These are phyloP conservation scores for Pyrochroa serraticornis DNA, from an alignment of 2,888 invertebrate genomes.

Conservation along the genomic window DNA sequence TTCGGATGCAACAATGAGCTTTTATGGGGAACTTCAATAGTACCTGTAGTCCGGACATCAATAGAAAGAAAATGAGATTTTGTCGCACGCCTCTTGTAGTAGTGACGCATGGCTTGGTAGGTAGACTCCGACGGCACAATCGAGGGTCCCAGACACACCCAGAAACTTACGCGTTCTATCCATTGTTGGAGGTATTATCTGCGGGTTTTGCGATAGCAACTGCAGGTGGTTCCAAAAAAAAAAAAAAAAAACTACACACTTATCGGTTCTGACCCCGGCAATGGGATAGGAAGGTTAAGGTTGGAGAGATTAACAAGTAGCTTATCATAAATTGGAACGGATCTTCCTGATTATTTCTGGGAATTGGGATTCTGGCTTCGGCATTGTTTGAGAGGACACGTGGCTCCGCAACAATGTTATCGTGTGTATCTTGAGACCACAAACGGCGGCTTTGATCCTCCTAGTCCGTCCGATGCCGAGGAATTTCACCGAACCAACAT, in stretches of 20 bases:
- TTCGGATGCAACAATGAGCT: slow-evolving; percentile 26
- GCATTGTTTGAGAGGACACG: slow-evolving; percentile 1
- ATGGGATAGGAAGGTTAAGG: no score
- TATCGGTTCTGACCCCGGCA: no score
- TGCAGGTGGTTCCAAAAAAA: no score
- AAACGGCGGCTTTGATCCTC: slow-evolving; percentile 8
- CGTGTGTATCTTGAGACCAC: slow-evolving; percentile 3
- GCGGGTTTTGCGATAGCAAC: no score
- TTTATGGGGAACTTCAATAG: slow-evolving; percentile 28
- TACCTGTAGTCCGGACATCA: slow-evolving; percentile 29
- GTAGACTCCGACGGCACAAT: slow-evolving; percentile 3
- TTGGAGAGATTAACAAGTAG: background rate
- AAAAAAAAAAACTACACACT: no score
- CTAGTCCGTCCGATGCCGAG: background rate
- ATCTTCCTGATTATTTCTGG: no score
- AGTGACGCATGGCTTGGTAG: background rate
- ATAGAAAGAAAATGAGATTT: slow-evolving; percentile 12
- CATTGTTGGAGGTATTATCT: no score
- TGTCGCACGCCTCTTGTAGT: slow-evolving; percentile 12
- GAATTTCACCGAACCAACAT: no score
- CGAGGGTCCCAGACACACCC: slow-evolving; percentile 6
- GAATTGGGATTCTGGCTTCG: no score
- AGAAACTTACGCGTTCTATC: background rate
- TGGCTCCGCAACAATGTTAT: slow-evolving; percentile 6
- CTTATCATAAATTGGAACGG: no score